Evolutionary conservation across 2,113 vertebrate genomes (phyloP).

Genomic region (Hypomesus transpacificus): DNA sequence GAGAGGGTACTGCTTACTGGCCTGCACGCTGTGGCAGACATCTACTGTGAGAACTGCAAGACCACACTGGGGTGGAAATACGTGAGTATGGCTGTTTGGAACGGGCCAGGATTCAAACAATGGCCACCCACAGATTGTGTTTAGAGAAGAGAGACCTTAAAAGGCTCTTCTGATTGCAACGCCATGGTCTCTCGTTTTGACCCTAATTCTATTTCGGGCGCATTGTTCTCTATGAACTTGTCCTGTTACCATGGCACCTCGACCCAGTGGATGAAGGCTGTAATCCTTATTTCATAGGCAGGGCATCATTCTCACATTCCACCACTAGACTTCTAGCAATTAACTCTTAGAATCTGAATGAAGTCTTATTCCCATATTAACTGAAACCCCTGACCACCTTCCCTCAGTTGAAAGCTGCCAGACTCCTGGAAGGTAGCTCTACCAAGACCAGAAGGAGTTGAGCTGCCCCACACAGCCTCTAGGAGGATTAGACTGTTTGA

Average conservation of each 20-base stretch:
- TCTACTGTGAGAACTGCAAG: slow-evolving; percentile 99
- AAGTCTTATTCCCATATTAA: too few relatives aligned
- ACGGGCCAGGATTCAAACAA: neutral
- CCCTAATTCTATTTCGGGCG: slow-evolving; percentile 40
- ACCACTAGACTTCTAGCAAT: too few relatives aligned
- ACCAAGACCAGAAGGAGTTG: neutral
- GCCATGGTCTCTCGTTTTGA: neutral
- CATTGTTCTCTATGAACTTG: neutral
- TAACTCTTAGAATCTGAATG: too few relatives aligned
- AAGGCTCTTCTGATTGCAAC: slow-evolving; percentile 29
- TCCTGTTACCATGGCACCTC: too few relatives aligned
- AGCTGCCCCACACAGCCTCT: neutral
- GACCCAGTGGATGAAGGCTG: too few relatives aligned
- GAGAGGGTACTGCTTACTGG: slow-evolving; percentile 95
- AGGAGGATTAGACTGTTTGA: too few relatives aligned
- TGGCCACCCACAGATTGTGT: slow-evolving; percentile 7
- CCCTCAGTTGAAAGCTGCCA: neutral
- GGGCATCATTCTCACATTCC: too few relatives aligned
- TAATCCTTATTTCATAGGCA: too few relatives aligned
- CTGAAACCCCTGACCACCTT: neutral
- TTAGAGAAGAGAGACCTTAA: slow-evolving; percentile 27
- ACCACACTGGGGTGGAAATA: slow-evolving; percentile 99
- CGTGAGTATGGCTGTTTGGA: slow-evolving; percentile 71
- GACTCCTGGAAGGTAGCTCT: too few relatives aligned
- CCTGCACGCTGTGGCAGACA: slow-evolving; percentile 95